phyloP scores from a whole-genome alignment of 2,797 vertebrate species.

The Acrossocheilus wenchowensis region DNA sequence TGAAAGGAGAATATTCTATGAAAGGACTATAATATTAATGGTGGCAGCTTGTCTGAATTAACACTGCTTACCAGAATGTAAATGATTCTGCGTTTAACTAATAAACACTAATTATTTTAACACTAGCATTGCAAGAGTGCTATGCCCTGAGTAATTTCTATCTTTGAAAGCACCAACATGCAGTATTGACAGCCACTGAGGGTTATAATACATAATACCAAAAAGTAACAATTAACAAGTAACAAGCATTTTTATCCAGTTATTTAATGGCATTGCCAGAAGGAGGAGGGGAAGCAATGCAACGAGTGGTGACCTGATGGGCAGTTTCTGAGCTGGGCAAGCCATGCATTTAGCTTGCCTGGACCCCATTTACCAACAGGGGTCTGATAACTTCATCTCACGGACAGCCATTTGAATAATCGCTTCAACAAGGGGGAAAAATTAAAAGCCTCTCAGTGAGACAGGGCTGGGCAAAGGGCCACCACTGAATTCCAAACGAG shows the following conservation, averaged over 20 bases:
- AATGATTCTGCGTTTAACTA: slow-evolving; percentile 18
- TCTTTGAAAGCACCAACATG: not conserved
- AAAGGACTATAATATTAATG: not conserved
- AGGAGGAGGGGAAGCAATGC: not conserved
- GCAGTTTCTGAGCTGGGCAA: slow-evolving; percentile 66
- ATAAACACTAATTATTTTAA: slow-evolving; percentile 29
- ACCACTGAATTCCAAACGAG: slow-evolving; percentile 77
- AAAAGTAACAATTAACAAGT: not conserved
- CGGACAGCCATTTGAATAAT: slow-evolving; percentile 82
- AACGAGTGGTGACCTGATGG: slow-evolving; percentile 70
- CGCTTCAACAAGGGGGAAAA: slow-evolving; percentile 81
- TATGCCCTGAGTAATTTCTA: not conserved
- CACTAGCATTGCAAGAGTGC: not conserved
- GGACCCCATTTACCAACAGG: slow-evolving; percentile 77
- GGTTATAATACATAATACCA: not conserved
- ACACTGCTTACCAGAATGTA: slow-evolving; percentile 7
- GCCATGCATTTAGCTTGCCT: slow-evolving; percentile 70
- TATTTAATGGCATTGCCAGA: slow-evolving; percentile 3
- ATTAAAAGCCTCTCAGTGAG: slow-evolving; percentile 79
- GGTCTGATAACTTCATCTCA: slow-evolving; percentile 81
- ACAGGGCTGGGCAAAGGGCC: slow-evolving; percentile 69
- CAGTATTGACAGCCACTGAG: not conserved
- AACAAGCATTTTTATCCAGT: not conserved
- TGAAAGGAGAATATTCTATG: not conserved
- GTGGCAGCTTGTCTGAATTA: slow-evolving; percentile 1